phyloP scores from a whole-genome alignment of 2,113 vertebrate species.

The Odocoileus virginianus region DNA sequence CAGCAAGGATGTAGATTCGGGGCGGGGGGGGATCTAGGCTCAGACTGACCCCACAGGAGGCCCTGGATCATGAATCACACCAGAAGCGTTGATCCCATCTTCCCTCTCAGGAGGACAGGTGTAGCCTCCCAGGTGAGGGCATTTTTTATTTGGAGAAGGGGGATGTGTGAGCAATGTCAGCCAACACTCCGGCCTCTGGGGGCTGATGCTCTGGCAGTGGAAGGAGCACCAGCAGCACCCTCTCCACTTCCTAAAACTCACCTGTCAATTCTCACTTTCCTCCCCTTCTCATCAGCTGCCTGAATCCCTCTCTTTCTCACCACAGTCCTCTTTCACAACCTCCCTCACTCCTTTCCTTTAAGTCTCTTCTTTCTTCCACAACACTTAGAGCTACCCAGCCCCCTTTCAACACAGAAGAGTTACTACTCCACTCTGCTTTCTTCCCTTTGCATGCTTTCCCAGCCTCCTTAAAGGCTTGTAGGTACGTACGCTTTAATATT shows the following conservation, averaged over 20 bases:
- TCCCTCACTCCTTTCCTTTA: neutral
- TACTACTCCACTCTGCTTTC: neutral
- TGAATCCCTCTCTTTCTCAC: neutral
- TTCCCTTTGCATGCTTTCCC: neutral
- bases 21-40: neutral
- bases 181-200: no score
- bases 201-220: neutral
- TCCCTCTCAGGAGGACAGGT: neutral
- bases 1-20: neutral
- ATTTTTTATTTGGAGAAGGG: neutral
- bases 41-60: rapidly evolving
- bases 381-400: neutral
- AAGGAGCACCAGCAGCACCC: neutral
- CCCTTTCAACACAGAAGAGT: neutral
- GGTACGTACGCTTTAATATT: neutral
- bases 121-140: neutral
- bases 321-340: neutral
- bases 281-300: neutral
- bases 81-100: neutral
- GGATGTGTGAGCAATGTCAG: neutral
- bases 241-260: neutral
- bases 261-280: neutral
- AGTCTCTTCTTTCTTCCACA: neutral
- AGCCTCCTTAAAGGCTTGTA: neutral
- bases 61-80: neutral